Percentiles rank a stretch among this genome's conserved stretches.
phyloP scores from a whole-genome alignment of 2,888 invertebrate genomes.

The Melangyna quadrimaculata region DNA sequence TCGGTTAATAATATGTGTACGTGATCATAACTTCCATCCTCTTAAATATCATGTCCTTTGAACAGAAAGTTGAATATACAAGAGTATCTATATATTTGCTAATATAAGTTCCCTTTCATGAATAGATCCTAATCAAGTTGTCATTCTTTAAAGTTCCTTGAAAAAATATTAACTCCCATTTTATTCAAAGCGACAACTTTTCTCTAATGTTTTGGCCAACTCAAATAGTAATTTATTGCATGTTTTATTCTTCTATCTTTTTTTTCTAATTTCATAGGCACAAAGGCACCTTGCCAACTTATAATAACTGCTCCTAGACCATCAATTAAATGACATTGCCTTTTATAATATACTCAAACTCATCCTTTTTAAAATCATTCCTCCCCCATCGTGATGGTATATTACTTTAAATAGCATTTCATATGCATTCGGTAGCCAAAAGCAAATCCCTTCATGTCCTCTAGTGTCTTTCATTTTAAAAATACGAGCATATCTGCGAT shows the following conservation, averaged over 20 bases:
- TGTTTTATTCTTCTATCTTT: background rate
- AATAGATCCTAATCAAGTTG: constrained; percentile 18
- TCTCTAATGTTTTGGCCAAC: background rate
- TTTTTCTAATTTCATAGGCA: background rate
- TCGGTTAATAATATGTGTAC: too few relatives aligned
- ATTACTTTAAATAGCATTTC: background rate
- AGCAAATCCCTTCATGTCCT: constrained; percentile 21
- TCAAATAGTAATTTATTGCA: background rate
- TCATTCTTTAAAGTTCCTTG: background rate
- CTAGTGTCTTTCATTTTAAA: background rate
- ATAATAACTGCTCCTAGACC: constrained; percentile 8
- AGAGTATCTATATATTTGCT: too few relatives aligned
- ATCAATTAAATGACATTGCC: background rate
- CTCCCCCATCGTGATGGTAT: background rate
- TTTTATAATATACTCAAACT: background rate
- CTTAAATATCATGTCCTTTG: background rate
- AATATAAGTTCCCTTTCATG: background rate
- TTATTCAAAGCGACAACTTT: background rate
- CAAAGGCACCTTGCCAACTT: constrained; percentile 22
- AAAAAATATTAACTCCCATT: background rate
- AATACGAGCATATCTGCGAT: constrained; percentile 4
- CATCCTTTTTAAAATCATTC: background rate
- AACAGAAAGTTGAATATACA: too few relatives aligned
- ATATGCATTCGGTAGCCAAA: constrained; percentile 22
- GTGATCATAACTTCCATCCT: background rate